phyloP scores from a whole-genome alignment of 2,797 vertebrate species.

The Gallinago solitaria region DNA sequence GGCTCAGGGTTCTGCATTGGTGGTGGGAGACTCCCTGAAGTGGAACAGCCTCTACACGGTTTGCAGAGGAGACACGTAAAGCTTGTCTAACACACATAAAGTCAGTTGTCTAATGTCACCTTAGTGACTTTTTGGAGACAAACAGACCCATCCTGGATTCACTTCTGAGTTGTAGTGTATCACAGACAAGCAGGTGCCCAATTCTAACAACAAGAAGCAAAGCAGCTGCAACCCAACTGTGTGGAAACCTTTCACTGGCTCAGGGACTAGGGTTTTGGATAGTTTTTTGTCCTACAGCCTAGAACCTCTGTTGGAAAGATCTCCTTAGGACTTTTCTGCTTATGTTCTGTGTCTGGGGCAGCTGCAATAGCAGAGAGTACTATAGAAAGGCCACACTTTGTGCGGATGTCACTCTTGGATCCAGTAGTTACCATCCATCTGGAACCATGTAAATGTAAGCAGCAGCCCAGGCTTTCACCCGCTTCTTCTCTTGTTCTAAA shows the following conservation, averaged over 20 bases:
- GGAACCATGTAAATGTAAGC: not conserved
- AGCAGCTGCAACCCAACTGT: not conserved
- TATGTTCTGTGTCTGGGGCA: not conserved
- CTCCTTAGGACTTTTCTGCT: not conserved
- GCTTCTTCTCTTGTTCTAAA: not conserved
- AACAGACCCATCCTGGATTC: not conserved
- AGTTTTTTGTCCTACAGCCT: not conserved
- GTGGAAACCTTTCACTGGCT: not conserved
- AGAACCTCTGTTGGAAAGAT: not conserved
- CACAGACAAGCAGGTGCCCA: not conserved
- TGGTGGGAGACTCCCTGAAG: not conserved
- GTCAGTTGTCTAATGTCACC: not conserved
- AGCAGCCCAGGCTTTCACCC: not conserved
- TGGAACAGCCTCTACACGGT: not conserved
- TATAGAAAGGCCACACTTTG: not conserved
- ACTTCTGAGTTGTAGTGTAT: not conserved
- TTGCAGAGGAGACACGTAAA: not conserved
- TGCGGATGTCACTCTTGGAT: not conserved
- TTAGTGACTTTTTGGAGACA: not conserved
- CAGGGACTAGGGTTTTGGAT: not conserved
- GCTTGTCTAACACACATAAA: not conserved
- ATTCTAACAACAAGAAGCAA: not conserved
- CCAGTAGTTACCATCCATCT: not conserved
- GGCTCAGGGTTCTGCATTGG: rapidly evolving
- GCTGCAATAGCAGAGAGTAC: not conserved